phyloP scores from a whole-genome alignment of 1,140 invertebrate genomes.

The Magallana ariakensis region DNA sequence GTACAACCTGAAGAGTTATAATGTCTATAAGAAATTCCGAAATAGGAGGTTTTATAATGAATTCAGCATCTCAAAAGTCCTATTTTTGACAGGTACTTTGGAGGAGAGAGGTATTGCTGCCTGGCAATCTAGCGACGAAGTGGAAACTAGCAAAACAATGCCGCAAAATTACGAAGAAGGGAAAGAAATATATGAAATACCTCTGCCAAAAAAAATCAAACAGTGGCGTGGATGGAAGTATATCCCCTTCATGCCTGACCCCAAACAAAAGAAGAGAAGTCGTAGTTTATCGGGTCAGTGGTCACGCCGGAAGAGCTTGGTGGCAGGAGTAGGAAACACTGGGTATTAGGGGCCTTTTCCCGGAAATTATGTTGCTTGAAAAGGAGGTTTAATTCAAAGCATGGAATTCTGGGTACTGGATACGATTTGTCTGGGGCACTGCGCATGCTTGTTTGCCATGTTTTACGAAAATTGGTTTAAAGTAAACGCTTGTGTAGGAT shows the following conservation, averaged over 20 bases:
- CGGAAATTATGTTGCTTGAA: too few species aligned
- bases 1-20: too few species aligned
- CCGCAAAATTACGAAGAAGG: slow-evolving; percentile 27
- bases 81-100: slow-evolving; percentile 14
- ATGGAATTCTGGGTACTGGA: too few species aligned
- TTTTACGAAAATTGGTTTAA: too few species aligned
- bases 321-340: neutral
- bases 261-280: neutral
- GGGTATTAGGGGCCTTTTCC: neutral
- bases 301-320: slow-evolving; percentile 26
- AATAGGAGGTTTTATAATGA: too few species aligned
- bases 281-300: slow-evolving; percentile 37
- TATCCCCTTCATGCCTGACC: slow-evolving; percentile 40
- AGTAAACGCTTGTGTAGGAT: too few species aligned
- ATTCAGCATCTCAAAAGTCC: too few species aligned
- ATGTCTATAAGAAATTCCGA: too few species aligned
- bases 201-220: slow-evolving; percentile 32
- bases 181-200: slow-evolving; percentile 32
- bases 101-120: slow-evolving; percentile 28
- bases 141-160: neutral
- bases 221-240: slow-evolving; percentile 20
- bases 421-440: too few species aligned
- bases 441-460: too few species aligned
- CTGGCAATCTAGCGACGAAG: neutral
- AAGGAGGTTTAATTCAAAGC: too few species aligned